A percentile compares a stretch with the other conserved stretches of the same genome.
These are phyloP conservation scores for Anthonomus grandis DNA, from an alignment of 1,140 invertebrate genomes.

Conservation along the genomic window DNA sequence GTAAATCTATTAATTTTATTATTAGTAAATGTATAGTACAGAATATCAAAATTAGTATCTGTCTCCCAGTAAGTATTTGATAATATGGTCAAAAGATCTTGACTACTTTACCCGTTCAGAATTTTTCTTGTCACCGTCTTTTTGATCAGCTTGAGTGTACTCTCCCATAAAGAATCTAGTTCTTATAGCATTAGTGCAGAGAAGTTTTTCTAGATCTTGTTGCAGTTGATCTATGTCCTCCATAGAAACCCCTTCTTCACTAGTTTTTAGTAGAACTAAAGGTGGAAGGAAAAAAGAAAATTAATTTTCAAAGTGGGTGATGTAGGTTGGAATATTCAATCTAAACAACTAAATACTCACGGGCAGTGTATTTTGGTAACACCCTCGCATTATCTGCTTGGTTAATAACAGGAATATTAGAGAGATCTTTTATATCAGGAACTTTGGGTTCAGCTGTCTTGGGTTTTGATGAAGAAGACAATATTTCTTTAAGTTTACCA, in stretches of 20 bases:
- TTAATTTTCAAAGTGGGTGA: not conserved
- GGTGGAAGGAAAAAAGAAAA: not conserved
- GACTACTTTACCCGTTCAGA: no score
- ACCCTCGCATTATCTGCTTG: constrained; percentile 53
- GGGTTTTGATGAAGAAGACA: constrained; percentile 1
- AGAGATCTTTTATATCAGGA: constrained; percentile 27
- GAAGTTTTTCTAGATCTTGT: constrained; percentile 80
- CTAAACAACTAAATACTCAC: constrained; percentile 28
- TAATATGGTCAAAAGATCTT: no score
- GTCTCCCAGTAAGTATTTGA: no score
- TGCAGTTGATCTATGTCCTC: constrained; percentile 79
- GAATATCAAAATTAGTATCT: no score
- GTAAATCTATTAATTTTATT: constrained; percentile 13
- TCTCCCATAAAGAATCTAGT: constrained; percentile 74
- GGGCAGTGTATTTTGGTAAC: constrained; percentile 54
- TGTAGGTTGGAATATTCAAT: not conserved
- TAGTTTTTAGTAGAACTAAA: constrained; percentile 56
- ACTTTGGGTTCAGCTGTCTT: constrained; percentile 11
- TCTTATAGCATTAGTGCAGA: constrained; percentile 77
- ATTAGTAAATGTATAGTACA: no score
- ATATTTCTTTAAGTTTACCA: constrained; percentile 30
- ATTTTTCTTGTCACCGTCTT: constrained; percentile 65
- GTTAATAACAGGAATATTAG: constrained; percentile 36
- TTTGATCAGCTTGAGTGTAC: constrained; percentile 65
- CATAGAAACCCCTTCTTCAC: constrained; percentile 65